These are phyloP conservation scores for Acholoe squamosa DNA, from an alignment of 2,888 invertebrate genomes.

Conservation along the genomic window DNA sequence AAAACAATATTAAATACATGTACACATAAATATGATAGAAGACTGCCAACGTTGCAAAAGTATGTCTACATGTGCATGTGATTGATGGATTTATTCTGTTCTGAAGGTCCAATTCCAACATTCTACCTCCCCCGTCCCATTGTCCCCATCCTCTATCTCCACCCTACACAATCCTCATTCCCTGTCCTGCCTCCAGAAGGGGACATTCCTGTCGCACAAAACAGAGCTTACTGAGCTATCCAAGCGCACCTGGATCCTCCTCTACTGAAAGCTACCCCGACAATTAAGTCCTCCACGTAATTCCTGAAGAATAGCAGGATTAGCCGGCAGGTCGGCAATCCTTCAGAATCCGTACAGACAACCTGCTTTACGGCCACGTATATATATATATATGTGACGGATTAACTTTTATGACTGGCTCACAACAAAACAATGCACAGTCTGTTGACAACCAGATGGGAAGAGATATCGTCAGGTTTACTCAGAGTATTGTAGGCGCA, in stretches of 20 bases:
- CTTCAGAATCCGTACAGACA: background rate
- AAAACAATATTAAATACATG: no score
- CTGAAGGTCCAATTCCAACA: no score
- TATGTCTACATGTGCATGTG: no score
- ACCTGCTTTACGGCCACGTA: background rate
- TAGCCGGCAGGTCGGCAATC: background rate
- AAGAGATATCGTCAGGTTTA: background rate
- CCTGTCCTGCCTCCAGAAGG: background rate
- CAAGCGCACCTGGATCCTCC: background rate
- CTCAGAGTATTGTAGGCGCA: background rate
- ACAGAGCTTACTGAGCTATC: background rate
- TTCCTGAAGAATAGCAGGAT: background rate
- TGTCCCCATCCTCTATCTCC: background rate
- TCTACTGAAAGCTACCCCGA: background rate
- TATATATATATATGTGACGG: slow-evolving; percentile 22
- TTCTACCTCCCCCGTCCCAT: background rate
- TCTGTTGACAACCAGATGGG: slow-evolving; percentile 9
- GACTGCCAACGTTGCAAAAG: no score
- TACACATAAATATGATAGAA: no score
- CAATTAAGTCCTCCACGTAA: slow-evolving; percentile 38
- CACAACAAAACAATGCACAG: background rate
- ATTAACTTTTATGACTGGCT: slow-evolving; percentile 9
- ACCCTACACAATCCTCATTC: background rate
- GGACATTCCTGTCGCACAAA: background rate
- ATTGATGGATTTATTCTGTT: no score